phyloP scores from a whole-genome alignment of 2,113 vertebrate genomes.

The Struthidea cinerea region DNA sequence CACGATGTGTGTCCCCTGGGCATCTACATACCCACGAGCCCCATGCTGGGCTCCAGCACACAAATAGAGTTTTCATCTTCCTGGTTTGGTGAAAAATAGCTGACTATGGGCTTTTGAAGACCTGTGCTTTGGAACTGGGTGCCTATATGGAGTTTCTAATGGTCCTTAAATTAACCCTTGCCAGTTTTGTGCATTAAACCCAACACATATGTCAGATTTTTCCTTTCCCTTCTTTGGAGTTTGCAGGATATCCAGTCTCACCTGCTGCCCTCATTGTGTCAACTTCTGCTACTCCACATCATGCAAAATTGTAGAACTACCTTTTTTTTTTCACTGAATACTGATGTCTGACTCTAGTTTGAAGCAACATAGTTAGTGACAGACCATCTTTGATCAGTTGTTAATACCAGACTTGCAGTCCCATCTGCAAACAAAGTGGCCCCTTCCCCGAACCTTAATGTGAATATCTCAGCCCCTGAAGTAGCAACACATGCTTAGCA shows the following conservation, averaged over 20 bases:
- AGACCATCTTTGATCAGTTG: neutral
- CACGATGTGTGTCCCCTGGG: rapidly evolving
- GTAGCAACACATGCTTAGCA: neutral
- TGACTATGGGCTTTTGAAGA: neutral
- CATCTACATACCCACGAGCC: neutral
- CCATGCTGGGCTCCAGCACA: neutral
- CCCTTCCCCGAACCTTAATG: neutral
- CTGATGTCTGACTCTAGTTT: neutral
- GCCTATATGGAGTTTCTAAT: neutral
- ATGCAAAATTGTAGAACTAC: neutral
- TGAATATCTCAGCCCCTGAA: neutral
- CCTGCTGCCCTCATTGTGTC: neutral
- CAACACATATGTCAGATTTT: neutral
- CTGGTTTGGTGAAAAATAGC: neutral
- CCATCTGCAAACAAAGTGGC: neutral
- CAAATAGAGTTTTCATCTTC: neutral
- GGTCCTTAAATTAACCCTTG: neutral
- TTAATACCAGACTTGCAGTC: neutral
- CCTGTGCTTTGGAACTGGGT: neutral
- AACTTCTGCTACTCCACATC: neutral
- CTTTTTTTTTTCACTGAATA: neutral
- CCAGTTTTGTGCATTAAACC: neutral
- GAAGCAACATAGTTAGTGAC: neutral
- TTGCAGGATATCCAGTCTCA: neutral
- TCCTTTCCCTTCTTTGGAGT: neutral